These are phyloP conservation scores for Chrysolina oricalcia DNA, from an alignment of 2,888 invertebrate genomes.

Conservation along the genomic window DNA sequence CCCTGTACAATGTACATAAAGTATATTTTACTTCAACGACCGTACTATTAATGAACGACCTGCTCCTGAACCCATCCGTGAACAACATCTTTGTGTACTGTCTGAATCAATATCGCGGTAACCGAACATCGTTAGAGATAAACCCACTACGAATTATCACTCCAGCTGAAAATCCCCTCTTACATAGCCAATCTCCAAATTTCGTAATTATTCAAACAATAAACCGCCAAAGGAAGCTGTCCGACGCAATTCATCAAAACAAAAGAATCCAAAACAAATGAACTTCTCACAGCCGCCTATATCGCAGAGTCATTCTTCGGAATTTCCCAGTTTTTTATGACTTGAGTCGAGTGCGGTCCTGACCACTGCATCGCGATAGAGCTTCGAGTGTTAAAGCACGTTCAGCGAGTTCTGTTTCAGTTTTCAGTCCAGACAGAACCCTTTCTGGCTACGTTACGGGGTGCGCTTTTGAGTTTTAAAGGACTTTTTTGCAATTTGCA, in stretches of 20 bases:
- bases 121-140: too few relatives aligned
- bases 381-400: background rate
- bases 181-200: too few relatives aligned
- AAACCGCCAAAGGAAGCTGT: slow-evolving; percentile 1
- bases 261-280: background rate
- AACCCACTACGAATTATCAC: too few relatives aligned
- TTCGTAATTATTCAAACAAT: background rate
- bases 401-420: background rate
- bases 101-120: too few relatives aligned
- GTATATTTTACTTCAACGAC: too few relatives aligned
- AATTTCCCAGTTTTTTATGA: slow-evolving; percentile 7
- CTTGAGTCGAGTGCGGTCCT: background rate
- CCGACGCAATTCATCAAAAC: background rate
- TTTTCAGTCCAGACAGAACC: slow-evolving; percentile 6
- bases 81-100: too few relatives aligned
- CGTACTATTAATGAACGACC: too few relatives aligned
- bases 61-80: too few relatives aligned
- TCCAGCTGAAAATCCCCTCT: too few relatives aligned
- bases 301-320: background rate
- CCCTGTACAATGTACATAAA: too few relatives aligned
- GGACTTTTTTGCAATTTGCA: too few relatives aligned
- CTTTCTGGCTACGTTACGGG: background rate
- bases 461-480: background rate
- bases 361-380: background rate
- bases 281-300: background rate